Evolutionary conservation across 2,888 invertebrate species (phyloP).

Genomic region (Leptinotarsa juncta): DNA sequence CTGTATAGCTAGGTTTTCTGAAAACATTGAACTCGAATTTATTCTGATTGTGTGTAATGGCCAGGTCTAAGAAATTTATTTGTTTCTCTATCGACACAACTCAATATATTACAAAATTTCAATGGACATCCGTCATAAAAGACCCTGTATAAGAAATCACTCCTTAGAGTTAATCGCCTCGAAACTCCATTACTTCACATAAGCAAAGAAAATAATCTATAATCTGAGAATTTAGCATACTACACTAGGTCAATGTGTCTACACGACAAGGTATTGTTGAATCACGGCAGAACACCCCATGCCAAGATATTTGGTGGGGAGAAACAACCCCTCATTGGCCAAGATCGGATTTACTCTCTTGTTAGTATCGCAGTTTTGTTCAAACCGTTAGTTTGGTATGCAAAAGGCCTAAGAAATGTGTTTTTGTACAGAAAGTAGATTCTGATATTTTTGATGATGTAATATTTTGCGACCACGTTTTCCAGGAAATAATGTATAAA

Average conservation of each 20-base stretch:
- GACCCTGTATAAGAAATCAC: background rate
- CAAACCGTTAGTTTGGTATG: conserved; percentile 38
- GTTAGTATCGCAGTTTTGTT: conserved; percentile 52
- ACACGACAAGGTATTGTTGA: conserved; percentile 56
- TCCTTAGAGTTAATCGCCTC: background rate
- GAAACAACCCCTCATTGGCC: conserved; percentile 55
- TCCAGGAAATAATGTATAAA: too few species aligned
- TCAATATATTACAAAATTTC: background rate
- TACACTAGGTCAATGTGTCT: conserved; percentile 59
- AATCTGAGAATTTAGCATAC: conserved; percentile 44
- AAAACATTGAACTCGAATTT: too few species aligned
- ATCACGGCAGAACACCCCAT: conserved; percentile 54
- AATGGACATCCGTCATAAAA: background rate
- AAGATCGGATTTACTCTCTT: conserved; percentile 54
- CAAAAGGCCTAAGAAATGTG: conserved; percentile 17
- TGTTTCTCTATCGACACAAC: too few species aligned
- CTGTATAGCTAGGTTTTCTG: too few species aligned
- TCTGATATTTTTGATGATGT: background rate
- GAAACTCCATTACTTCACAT: conserved; percentile 33
- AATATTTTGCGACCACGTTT: too few species aligned
- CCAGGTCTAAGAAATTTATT: too few species aligned
- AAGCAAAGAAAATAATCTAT: conserved; percentile 42
- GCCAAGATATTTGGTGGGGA: conserved; percentile 49
- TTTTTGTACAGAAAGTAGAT: conserved; percentile 26
- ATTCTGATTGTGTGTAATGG: too few species aligned